Evolutionary conservation across 37 sponge, comb jelly and placozoan species (phyloP), one percentile per base, ranked within the genome.

Genomic region (Bolinopsis microptera): DNA sequence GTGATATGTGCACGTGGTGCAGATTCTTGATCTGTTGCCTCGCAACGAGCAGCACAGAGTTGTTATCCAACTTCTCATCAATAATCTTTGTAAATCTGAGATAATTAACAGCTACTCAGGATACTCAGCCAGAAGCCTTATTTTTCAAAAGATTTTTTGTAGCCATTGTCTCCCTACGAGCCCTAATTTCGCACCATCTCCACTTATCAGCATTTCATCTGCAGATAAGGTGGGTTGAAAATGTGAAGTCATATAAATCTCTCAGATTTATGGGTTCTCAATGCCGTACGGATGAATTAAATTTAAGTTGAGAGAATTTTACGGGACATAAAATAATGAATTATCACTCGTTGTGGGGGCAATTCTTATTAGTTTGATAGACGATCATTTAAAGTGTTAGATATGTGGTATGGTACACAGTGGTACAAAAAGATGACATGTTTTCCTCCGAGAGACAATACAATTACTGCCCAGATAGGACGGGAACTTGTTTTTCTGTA

Each of bases 41-140:
- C 61, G 61, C 61, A 13, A 48, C 61, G 61, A 5, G 61, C 9
- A 48, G 61, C 61, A 48, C 61, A 13, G 13, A 48, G 61, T 13
- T 48, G 61, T 48, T 48, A 48, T 48, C 61, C 61, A 48, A 48
- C 61, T 48, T 48, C 13, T 48, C 61, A 48, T 48, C 61, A 48
- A 48, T 48, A 48, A 48, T 48, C 61, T 48, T 48, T 48, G 61
- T 48, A 48, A 48, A 48, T 48, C 61, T 77, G 32, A 35, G 80
- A 77, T 77, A 77, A 77, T 77, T 77, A 77, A 77, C 80, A 77
- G 32, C 33, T 77, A 77, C 80, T 77, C 80, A 77, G 80, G 80
- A 32, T 77, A 77, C 80, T 77, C 80, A 77, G 80, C 18, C 33
- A 34, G 80, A 77, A 77, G 80, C 80, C 80, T 28, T 72, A 72